Percentiles rank a stretch among this genome's conserved stretches.
Evolutionary conservation across 2,113 vertebrate species (phyloP).

Genomic region (Pantherophis guttatus): DNA sequence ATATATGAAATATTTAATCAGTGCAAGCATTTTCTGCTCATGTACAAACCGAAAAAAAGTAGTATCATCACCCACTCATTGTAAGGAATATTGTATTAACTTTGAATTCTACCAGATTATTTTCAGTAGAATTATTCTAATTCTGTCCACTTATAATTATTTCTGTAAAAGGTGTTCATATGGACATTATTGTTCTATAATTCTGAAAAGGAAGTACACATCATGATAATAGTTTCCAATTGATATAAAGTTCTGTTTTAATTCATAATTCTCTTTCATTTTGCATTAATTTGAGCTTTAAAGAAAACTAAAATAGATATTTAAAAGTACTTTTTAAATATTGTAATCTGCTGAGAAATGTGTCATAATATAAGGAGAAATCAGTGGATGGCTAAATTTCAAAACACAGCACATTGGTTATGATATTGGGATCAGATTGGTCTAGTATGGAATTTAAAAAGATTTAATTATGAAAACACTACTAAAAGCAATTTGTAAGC

Average conservation of each 20-base stretch:
- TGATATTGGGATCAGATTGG: background rate
- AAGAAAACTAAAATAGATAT: background rate
- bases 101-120: background rate
- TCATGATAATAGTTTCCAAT: background rate
- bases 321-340: background rate
- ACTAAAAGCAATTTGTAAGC: background rate
- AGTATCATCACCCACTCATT: background rate
- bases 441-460: background rate
- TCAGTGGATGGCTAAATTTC: background rate
- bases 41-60: background rate
- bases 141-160: background rate
- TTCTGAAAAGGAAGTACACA: background rate
- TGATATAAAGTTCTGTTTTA: background rate
- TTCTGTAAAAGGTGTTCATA: background rate
- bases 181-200: background rate
- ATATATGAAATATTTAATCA: background rate
- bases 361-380: background rate
- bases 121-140: background rate
- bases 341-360: background rate
- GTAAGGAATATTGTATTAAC: background rate
- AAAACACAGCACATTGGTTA: background rate
- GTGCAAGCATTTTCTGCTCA: background rate
- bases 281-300: background rate
- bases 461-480: background rate
- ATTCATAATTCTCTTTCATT: background rate